Conservation (phyloP, 2,797 vertebrate genomes). For the Megaceryle alcyon region DNA sequence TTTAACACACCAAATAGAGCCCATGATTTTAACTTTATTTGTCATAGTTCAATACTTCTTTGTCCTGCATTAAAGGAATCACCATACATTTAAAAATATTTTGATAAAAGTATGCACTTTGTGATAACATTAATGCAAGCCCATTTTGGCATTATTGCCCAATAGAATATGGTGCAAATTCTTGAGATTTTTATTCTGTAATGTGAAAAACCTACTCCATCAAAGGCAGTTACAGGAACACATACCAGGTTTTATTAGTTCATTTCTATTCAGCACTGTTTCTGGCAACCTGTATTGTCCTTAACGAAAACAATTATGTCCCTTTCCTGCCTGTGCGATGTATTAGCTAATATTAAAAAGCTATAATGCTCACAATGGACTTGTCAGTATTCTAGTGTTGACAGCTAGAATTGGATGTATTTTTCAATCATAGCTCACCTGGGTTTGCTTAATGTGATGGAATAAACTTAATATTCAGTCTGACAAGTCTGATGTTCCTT, state of each 20-base stretch:
- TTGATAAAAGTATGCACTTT: neutral
- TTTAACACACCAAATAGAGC: neutral
- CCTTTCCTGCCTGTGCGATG: neutral
- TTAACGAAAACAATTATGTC: neutral
- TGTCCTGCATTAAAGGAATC: neutral
- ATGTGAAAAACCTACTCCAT: neutral
- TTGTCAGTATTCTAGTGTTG: neutral
- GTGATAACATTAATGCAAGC: neutral
- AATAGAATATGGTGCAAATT: neutral
- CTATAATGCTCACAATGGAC: neutral
- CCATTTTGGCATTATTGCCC: neutral
- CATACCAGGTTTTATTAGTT: neutral
- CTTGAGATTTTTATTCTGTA: neutral
- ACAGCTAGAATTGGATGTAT: neutral
- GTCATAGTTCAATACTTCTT: neutral
- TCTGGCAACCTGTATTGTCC: neutral
- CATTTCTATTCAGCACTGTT: neutral
- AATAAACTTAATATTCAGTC: neutral
- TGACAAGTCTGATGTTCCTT: neutral
- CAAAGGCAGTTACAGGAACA: neutral
- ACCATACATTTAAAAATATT: slow-evolving; percentile 9
- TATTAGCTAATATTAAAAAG: neutral
- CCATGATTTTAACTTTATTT: neutral
- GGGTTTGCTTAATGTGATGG: neutral
- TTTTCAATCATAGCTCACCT: neutral